These are phyloP conservation scores for Aphelinus certus DNA, from an alignment of 1,140 invertebrate genomes.

Conservation along the genomic window DNA sequence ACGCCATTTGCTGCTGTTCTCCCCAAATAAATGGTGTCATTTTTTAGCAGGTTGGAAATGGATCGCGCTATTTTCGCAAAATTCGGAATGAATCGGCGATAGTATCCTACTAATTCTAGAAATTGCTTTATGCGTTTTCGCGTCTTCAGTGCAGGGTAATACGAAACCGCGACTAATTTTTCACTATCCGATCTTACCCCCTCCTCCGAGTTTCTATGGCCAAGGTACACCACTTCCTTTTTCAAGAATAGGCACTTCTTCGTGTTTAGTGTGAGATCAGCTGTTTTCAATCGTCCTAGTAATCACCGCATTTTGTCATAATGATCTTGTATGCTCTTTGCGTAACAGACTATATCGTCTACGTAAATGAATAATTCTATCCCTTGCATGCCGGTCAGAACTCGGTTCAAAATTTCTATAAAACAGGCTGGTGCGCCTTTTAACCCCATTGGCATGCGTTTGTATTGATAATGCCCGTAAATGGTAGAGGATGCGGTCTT, in stretches of 20 bases:
- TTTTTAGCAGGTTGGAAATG: no score
- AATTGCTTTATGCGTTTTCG: no score
- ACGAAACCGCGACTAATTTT: no score
- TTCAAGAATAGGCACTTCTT: background rate
- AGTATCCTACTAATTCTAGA: no score
- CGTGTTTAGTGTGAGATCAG: conserved; percentile 22
- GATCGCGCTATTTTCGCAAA: no score
- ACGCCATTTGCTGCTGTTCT: no score
- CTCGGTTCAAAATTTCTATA: conserved; percentile 54
- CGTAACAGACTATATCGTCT: conserved; percentile 56
- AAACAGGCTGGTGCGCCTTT: conserved; percentile 55
- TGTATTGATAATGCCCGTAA: conserved; percentile 28
- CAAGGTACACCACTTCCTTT: background rate
- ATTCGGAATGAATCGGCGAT: no score
- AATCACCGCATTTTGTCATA: conserved; percentile 39
- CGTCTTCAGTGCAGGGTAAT: no score
- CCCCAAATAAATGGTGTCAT: no score
- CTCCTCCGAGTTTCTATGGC: background rate
- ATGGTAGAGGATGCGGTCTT: conserved; percentile 61
- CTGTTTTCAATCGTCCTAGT: background rate
- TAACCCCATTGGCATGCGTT: conserved; percentile 41
- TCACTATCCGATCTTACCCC: no score
- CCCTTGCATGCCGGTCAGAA: conserved; percentile 47
- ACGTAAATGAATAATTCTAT: conserved; percentile 45
- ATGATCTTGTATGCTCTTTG: conserved; percentile 52